Base-by-base conservation (phyloP, 1,140 invertebrate species). In the Trichonephila inaurata region DNA sequence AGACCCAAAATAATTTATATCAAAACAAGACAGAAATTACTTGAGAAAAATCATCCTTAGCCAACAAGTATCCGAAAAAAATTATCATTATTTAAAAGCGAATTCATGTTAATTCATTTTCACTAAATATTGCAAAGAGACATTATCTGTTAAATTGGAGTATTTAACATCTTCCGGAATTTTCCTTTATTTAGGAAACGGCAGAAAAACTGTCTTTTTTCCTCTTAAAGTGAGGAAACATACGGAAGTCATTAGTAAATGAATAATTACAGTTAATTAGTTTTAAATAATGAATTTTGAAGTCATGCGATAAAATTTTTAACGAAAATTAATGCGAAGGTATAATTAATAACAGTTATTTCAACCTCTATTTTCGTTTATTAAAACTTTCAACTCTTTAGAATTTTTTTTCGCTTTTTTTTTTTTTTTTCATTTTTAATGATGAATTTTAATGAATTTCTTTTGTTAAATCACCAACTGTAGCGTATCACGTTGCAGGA, bases 241-340 rank as follows among this genome's bases (percentile, higher is more conserved):
- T 58, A 51, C 51, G 40, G 82, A 58, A 83, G 82, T 83, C 51
- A 83, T 83, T 83, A 83, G 82, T 60, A 83, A 83, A 28, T 83
- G 82, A 83, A 83, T 58, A 83, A 83, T 83, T 58, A n/a, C 82
- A 58, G n/a, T 83, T 58, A 83, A 83, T 83, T 77, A 83, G 82
- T 21, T 83, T 83, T 83, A 77, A 77, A 51, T 51, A 83, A 83
- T 51, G 44, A 83, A 58, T 83, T 83, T 24, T 83, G 40, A 58
- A 83, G 40, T 83, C n/a, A 83, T 58, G 82, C 21, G 82, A 83
- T 83, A 83, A 83, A 83, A 83, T 83, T n/a, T 83, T 83, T 83
- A 83, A 83, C 82, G 82, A 83, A 83, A 83, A 83, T 83, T 60
- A 58, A 83, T 58, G 82, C 21, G 2, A 14, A 24, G 51, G 28